These are phyloP conservation scores for Empis livida DNA, from an alignment of 2,888 invertebrate species.

Conservation along the genomic window DNA sequence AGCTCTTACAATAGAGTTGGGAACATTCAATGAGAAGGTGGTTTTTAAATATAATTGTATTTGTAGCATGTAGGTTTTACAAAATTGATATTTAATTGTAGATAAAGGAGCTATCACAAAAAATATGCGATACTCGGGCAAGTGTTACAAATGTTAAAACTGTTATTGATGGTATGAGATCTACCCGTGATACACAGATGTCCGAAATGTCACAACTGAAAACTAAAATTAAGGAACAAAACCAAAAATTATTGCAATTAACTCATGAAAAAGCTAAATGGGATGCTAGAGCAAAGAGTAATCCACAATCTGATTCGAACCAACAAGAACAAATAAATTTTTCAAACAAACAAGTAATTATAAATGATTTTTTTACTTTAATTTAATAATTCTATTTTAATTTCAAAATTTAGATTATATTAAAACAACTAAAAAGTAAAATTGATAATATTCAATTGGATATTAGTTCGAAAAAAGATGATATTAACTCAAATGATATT, in stretches of 20 bases:
- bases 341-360: constrained; percentile 43
- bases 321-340: constrained; percentile 47
- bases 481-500: constrained; percentile 67
- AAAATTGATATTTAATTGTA: constrained; percentile 21
- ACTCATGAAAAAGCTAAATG: constrained; percentile 74
- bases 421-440: constrained; percentile 56
- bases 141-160: constrained; percentile 84
- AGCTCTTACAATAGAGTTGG: constrained; percentile 65
- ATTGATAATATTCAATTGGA: constrained; percentile 64
- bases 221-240: constrained; percentile 70
- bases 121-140: constrained; percentile 70
- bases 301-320: constrained; percentile 31
- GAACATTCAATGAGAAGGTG: constrained; percentile 39
- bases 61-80: too few species aligned
- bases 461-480: constrained; percentile 62
- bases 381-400: not conserved
- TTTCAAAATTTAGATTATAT: constrained; percentile 40
- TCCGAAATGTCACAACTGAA: constrained; percentile 74
- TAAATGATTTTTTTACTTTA: not conserved
- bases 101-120: constrained; percentile 67
- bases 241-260: constrained; percentile 61
- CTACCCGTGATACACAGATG: constrained; percentile 83
- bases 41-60: not conserved
- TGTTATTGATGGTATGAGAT: constrained; percentile 92
- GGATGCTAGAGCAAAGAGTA: constrained; percentile 48